Evolutionary conservation across 2,888 invertebrate species (phyloP), one percentile per base, ranked within the genome.

Genomic region (Stegana nigrithorax): DNA sequence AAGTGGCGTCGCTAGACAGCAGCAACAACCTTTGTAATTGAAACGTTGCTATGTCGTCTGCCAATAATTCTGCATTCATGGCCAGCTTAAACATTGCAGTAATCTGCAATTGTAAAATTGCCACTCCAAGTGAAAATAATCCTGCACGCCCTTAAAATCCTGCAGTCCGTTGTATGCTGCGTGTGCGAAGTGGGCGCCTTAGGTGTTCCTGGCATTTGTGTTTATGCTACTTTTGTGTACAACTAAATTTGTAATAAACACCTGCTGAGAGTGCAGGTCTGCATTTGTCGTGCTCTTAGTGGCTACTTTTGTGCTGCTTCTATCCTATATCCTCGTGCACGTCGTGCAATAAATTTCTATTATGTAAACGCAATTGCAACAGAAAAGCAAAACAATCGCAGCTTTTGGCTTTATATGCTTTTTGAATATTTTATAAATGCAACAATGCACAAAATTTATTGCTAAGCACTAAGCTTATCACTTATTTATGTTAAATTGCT

Each of bases 201-300:
- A 17, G 21, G 19, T 10, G 51, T n/a, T 4, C 8, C 17, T 5
- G 32, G 29, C 19, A 51, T 29, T 51, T 51, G 51, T 26, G 14
- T 51, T 27, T 51, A 51, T 51, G 27, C 29, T 14, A 51, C 51
- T 29, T 51, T 27, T 51, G 51, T 51, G 51, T 27, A 27, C 29
- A 51, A 29, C 64, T 75, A 75, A 75, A 78, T 75, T 78, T 78
- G 78, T 75, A 73, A 75, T 73, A 78, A 78, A 78, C 74, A 75
- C 75, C 75, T 68, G 62, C 57, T 47, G 44, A 64, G 66, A 23
- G 32, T 39, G 59, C 71, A 69, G 67, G 67, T 62, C 21, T 23
- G 45, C 36, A n/a, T 6, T 10, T 29, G 29, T 29, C 6, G 6
- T 29, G 29, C 29, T 29, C 6, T 10, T 29, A n/a, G 6, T 29